These are phyloP conservation scores for Darevskia nairensis DNA, from an alignment of 2,797 vertebrate species.

Conservation along the genomic window DNA sequence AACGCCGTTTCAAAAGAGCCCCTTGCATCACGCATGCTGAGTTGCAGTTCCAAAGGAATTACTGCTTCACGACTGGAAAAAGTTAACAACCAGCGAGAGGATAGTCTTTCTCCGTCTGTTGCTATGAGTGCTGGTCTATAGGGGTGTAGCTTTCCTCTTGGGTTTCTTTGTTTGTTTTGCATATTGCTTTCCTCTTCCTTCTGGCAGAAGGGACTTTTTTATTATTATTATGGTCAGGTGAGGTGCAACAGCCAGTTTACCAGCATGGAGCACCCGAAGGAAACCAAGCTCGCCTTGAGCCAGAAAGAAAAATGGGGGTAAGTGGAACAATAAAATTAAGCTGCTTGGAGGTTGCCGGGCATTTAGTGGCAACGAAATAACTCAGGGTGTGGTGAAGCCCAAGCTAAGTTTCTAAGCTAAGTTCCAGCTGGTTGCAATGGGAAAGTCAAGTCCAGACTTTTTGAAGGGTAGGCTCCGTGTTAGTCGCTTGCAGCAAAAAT, in stretches of 20 bases:
- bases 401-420: background rate
- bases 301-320: conserved; percentile 68
- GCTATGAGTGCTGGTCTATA: conserved; percentile 66
- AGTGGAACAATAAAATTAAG: conserved; percentile 47
- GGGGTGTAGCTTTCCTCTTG: conserved; percentile 68
- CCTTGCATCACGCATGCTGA: conserved; percentile 46
- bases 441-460: background rate
- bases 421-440: background rate
- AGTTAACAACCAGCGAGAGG: conserved; percentile 67
- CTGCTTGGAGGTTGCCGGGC: background rate
- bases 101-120: conserved; percentile 38
- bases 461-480: too few species aligned
- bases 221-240: conserved; percentile 57
- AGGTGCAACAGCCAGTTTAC: conserved; percentile 48
- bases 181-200: conserved; percentile 64
- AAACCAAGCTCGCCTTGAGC: conserved; percentile 67
- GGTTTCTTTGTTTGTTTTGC: conserved; percentile 72
- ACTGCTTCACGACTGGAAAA: conserved; percentile 59
- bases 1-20: conserved; percentile 41
- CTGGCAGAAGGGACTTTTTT: conserved; percentile 49
- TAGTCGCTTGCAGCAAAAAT: too few species aligned
- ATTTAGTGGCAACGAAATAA: accelerated
- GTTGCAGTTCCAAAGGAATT: conserved; percentile 26
- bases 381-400: accelerated
- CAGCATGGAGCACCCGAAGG: conserved; percentile 44